These are phyloP conservation scores for Fregata magnificens DNA, from an alignment of 2,113 vertebrate genomes.

Conservation along the genomic window DNA sequence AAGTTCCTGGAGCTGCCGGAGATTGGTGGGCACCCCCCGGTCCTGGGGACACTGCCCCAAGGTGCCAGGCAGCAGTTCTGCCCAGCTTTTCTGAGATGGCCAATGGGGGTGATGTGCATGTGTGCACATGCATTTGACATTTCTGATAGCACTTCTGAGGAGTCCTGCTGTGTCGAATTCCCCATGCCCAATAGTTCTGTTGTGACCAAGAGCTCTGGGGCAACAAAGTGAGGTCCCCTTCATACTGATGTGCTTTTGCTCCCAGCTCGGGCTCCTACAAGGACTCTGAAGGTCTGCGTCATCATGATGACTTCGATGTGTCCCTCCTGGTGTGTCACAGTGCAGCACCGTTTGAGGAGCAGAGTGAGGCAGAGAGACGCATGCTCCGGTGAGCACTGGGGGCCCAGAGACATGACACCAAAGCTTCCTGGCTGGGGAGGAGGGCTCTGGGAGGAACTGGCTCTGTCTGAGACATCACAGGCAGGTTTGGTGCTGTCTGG, in stretches of 20 bases:
- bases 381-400: constrained; percentile 81
- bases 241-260: background rate
- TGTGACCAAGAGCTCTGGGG: background rate
- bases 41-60: background rate
- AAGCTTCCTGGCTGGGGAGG: background rate
- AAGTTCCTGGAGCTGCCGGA: background rate
- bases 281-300: constrained; percentile 91
- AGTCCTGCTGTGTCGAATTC: background rate
- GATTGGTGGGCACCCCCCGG: background rate
- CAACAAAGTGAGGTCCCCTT: background rate
- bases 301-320: constrained; percentile 97
- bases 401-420: background rate
- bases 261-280: constrained; percentile 92
- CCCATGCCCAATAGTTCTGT: background rate
- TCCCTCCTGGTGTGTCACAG: constrained; percentile 95
- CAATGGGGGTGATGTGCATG: rapidly evolving
- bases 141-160: background rate
- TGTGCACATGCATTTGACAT: background rate
- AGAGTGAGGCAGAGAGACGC: constrained; percentile 92
- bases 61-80: background rate
- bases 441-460: background rate
- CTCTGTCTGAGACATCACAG: background rate
- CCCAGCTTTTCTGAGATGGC: background rate
- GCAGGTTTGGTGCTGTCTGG: background rate
- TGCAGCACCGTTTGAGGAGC: constrained; percentile 92